Evolutionary conservation across 1,140 invertebrate genomes (phyloP), one percentile per base, ranked within the genome.

Genomic region (Pentalonia nigronervosa): DNA sequence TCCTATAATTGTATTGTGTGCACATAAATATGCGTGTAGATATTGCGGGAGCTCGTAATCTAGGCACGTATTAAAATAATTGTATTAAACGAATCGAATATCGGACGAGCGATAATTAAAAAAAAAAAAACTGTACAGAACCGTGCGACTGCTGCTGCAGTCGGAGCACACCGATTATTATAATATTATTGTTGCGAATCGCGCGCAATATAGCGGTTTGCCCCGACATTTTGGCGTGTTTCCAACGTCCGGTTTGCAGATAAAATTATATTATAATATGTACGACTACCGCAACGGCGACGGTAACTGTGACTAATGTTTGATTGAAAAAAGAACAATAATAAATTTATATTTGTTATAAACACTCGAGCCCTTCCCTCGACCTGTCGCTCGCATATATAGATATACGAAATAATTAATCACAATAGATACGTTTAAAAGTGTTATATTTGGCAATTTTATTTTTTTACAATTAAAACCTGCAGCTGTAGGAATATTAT

Each of bases 401-500:
- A 76, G 14, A 67, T 76, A 76, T 17, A 76, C 3, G 14, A 76
- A n/a, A 76, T 34, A 76, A 34, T 76, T 76, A 76, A 76, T 76
- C n/a, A 76, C 60, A 34, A 76, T 76, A 76, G 30, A 76, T 30
- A 14, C 14, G 60, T 30, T 14, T 76, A 76, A 76, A 76, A 76
- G 60, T 76, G 60, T n/a, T n/a, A n/a, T 76, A 76, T 76, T 76
- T 76, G 60, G 60, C 60, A 76, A 30, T 76, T 76, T 76, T n/a
- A 67, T 67, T 67, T 67, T 67, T 67, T 67, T n/a, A 60, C 30
- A 76, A 76, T 76, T 76, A 76, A 76, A 76, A n/a, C n/a, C n/a
- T 76, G 30, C 30, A 14, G 60, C 60, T 76, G 60, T 76, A 41
- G 41, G 1, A 41, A 9, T 4, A 41, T 41, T 41, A 48, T 48